Base-by-base conservation (phyloP, 2,888 invertebrate species). In the Tethea ocularis region DNA sequence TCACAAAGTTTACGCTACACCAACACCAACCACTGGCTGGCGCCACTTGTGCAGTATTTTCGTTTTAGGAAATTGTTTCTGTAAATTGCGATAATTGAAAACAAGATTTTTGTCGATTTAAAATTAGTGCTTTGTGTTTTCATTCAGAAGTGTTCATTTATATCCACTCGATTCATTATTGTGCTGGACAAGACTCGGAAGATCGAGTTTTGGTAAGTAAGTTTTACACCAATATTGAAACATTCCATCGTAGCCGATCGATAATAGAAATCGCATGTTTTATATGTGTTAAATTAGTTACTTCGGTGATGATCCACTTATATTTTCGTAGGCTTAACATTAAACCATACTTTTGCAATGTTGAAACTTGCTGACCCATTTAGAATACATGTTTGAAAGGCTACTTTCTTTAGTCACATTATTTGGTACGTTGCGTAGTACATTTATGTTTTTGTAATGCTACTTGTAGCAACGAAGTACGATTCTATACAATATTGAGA, bases 251-350 rank as follows among this genome's bases (percentile, higher is more conserved):
- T 76, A 83, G 75, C 78, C 88, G 89, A 91, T 91, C 91, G 88
- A 91, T 91, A 90, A 72, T 83, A 84, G 68, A 86, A 85, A 84
- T 85, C 74, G 72, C 78, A 68, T 74, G 69, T n/a, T n/a, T n/a
- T n/a, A n/a, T n/a, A n/a, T n/a, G n/a, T n/a, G n/a, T 80, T 80
- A 74, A 78, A 77, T 72, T 75, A 61, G 61, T 57, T 64, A 60
- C 68, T 72, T 79, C 64, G 59, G 68, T 69, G 58, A 60, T 57
- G 61, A 73, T 72, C 71, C 62, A 60, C 62, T 63, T 58, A 52
- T 60, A 64, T 59, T 67, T 53, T 56, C 11, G 26, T 58, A 67
- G 58, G 51, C 56, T n/a, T 56, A 54, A 13, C 17, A 29, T 38
- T 62, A 33, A 59, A 22, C 62, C 71, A 54, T 56, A 29, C 5